Percentiles rank a stretch among this genome's conserved stretches.
phyloP scores from a whole-genome alignment of 1,140 invertebrate species.

The Andricus grossulariae region DNA sequence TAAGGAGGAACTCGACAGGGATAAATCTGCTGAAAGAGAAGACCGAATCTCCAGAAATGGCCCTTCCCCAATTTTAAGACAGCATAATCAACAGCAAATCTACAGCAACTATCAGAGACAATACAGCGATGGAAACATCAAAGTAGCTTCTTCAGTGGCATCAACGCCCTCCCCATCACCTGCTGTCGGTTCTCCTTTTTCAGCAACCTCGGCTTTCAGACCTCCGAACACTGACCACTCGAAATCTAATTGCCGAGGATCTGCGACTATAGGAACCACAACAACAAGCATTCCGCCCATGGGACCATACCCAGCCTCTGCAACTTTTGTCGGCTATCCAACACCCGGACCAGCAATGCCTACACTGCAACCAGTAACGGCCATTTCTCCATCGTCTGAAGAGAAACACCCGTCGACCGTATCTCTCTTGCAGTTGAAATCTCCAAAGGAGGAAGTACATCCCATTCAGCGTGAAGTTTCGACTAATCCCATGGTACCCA shows the following conservation, averaged over 20 bases:
- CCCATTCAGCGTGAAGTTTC: slow-evolving; percentile 53
- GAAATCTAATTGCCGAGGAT: slow-evolving; percentile 68
- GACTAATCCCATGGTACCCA: slow-evolving; percentile 42
- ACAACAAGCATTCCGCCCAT: slow-evolving; percentile 72
- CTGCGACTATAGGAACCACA: slow-evolving; percentile 60
- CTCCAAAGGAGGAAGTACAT: slow-evolving; percentile 71
- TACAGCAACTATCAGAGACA: slow-evolving; percentile 67
- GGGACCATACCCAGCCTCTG: slow-evolving; percentile 80
- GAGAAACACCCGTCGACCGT: slow-evolving; percentile 71
- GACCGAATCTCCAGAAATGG: slow-evolving; percentile 74
- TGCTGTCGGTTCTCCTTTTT: slow-evolving; percentile 78
- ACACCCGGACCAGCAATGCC: slow-evolving; percentile 67
- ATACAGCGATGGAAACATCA: slow-evolving; percentile 62
- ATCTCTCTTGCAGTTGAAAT: slow-evolving; percentile 74
- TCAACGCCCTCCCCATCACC: slow-evolving; percentile 64
- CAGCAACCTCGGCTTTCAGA: slow-evolving; percentile 84
- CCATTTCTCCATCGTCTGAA: slow-evolving; percentile 61
- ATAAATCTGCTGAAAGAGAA: slow-evolving; percentile 71
- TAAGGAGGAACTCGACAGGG: slow-evolving; percentile 75
- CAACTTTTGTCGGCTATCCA: slow-evolving; percentile 81
- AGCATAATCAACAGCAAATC: slow-evolving; percentile 49
- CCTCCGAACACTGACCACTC: slow-evolving; percentile 78
- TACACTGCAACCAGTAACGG: slow-evolving; percentile 64
- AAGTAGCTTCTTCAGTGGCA: slow-evolving; percentile 58
- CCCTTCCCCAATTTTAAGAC: slow-evolving; percentile 64